Base-by-base conservation (phyloP, 2,888 invertebrate species). In the Ophion ventricosus region DNA sequence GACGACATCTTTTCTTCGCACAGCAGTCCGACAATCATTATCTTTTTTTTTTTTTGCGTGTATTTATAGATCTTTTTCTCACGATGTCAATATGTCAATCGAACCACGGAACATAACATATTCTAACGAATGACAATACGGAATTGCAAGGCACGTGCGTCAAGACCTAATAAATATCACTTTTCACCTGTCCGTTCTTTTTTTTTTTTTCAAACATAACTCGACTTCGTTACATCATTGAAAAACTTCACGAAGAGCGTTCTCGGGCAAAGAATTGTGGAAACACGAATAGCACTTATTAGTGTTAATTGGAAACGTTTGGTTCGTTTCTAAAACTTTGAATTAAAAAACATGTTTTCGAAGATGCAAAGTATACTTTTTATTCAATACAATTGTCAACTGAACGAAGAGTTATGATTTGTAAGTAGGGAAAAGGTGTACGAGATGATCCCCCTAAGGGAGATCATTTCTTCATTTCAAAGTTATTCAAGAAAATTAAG, bases 81-180 rank as follows among this genome's bases (percentile, higher is more conserved):
- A 20, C 66, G 61, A 74, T 43, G 49, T 25, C 61, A 67, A n/a
- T 35, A 23, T 80, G 73, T 40, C 54, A 57, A 20, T 26, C 20
- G 56, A 54, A 56, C 7, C 23, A 67, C 1, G 20, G 14, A n/a
- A n/a, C n/a, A n/a, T n/a, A n/a, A n/a, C n/a, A n/a, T n/a, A 59
- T 74, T 56, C 35, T 43, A 56, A 26, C 59, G 25, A 69, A 35
- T 78, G 5, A 35, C 20, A 72, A 43, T 23, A 14, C 43, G 17
- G 23, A 26, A 56, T 56, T 69, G 2, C 3, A 56, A 56, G 29
- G 26, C 56, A 26, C 49, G 66, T 17, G 7, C 20, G 17, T 43
- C 4, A 23, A 17, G 43, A 25, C 25, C 1, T 14, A 49, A 43
- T 17, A 69, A 69, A 54, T 54, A 69, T 57, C 17, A 23, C 26